phyloP scores from a whole-genome alignment of 1,140 invertebrate genomes.

The Anastrepha ludens region DNA sequence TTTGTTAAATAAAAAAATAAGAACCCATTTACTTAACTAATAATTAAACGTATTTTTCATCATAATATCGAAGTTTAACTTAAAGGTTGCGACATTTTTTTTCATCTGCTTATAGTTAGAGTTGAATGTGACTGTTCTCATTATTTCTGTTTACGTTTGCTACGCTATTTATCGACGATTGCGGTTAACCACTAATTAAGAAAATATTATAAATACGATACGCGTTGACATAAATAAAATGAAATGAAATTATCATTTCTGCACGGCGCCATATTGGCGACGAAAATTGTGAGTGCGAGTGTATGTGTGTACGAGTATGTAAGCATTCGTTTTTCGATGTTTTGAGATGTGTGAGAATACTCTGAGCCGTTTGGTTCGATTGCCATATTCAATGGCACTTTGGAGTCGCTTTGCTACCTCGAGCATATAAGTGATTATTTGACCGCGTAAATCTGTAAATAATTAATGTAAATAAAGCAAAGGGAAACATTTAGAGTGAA shows the following conservation, averaged over 20 bases:
- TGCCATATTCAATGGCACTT: neutral
- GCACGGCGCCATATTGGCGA: neutral
- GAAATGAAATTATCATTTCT: conserved; percentile 17
- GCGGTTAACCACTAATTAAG: conserved; percentile 72
- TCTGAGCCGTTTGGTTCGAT: neutral
- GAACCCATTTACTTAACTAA: no score
- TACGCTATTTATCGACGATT: conserved; percentile 64
- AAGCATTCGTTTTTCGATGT: neutral
- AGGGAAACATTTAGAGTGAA: no score
- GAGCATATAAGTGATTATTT: neutral
- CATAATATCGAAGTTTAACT: neutral
- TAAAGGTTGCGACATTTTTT: neutral
- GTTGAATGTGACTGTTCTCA: neutral
- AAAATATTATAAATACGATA: conserved; percentile 60
- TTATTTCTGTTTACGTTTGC: conserved; percentile 28
- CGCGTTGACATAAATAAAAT: conserved; percentile 46
- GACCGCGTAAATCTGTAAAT: conserved; percentile 2
- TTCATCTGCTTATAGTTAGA: neutral
- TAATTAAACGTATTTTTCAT: no score
- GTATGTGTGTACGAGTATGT: neutral
- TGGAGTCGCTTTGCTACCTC: neutral
- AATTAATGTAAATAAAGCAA: neutral
- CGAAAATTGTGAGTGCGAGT: neutral
- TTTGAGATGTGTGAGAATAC: neutral
- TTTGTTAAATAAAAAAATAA: no score